Evolutionary conservation across 2,113 vertebrate genomes (phyloP), one percentile per base, ranked within the genome.

Genomic region (Elachura formosa): DNA sequence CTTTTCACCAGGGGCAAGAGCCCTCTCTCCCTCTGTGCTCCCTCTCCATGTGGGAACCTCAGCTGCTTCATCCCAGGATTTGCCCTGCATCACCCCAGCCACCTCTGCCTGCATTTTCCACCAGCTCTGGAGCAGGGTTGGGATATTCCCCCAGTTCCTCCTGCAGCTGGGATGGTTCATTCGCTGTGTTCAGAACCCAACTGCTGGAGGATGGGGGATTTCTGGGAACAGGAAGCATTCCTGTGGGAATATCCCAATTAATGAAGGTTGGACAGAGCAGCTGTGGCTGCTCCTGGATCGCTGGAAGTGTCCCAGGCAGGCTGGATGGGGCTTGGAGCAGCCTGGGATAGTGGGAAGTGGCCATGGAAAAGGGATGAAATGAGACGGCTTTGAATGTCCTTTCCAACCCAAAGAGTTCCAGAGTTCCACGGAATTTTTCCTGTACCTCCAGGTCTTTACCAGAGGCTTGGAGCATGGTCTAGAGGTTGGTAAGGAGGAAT

Each of bases 11-110:
- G 19, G 46, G 8, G 38, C 38, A 24, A 28, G 48, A 38, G 11
- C n/a, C 18, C 28, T 11, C 4, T 14, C 23, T 31, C 3, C 22
- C 1, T 6, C 46, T 1, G 10, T 16, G 23, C 0, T 29, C 54
- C 55, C 23, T 52, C 3, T n/a, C n/a, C 41, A 4, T 3, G 24
- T 1, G 10, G 31, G 49, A 25, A 31, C 1, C 11, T 31, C 0
- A 2, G 38, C 33, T 4, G 28, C 46, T 77, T 54, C 2, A 1
- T 28, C 22, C 69, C 31, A 23, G n/a, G 14, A n/a, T 36, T 69
- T 19, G 0, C 29, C 29, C 29, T 76, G 58, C 18, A 24, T 20
- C 58, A 20, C 2, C 81, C 28, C 67, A 11, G 43, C 7, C 4
- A 2, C 54, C 40, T 63, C 54, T 48, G 14, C 63, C 40, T 38